Evolutionary conservation across 2,113 vertebrate species (phyloP).

Genomic region (Peromyscus polionotus): DNA sequence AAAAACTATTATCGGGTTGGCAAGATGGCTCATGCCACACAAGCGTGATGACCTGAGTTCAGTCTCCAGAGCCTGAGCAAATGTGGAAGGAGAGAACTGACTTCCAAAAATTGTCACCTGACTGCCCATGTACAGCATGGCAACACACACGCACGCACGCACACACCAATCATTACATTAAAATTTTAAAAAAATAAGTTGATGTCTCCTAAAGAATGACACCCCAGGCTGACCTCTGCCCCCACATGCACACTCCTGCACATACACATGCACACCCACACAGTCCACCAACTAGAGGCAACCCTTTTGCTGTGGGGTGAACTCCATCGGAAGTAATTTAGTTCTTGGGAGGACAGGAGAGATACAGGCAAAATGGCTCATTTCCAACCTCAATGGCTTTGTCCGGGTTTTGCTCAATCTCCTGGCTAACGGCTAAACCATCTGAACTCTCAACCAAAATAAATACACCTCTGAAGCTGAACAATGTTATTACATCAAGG

Average conservation of each 20-base stretch:
- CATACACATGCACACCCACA: background rate
- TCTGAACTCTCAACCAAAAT: constrained; percentile 90
- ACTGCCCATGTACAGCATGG: background rate
- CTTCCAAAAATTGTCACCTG: background rate
- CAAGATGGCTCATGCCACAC: background rate
- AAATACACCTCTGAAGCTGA: constrained; percentile 89
- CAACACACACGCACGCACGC: background rate
- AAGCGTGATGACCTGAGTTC: background rate
- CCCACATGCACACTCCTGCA: background rate
- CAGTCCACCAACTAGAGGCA: too few species aligned
- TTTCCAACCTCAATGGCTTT: constrained; percentile 81
- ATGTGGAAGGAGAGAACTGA: background rate
- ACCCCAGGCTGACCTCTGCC: background rate
- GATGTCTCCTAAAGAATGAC: background rate
- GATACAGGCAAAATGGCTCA: constrained; percentile 70
- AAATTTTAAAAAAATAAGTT: background rate
- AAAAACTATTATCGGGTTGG: background rate
- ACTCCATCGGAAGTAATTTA: constrained; percentile 53
- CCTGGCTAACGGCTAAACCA: constrained; percentile 85
- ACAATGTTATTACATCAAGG: constrained; percentile 89
- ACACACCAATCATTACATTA: background rate
- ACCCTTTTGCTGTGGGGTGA: constrained; percentile 49
- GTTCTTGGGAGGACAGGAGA: constrained; percentile 35
- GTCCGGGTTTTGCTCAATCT: constrained; percentile 85
- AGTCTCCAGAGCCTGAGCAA: background rate